Percentiles rank a stretch among this genome's conserved stretches.
Conservation (phyloP, 1,140 invertebrate genomes). For the Bombus sylvicola region DNA sequence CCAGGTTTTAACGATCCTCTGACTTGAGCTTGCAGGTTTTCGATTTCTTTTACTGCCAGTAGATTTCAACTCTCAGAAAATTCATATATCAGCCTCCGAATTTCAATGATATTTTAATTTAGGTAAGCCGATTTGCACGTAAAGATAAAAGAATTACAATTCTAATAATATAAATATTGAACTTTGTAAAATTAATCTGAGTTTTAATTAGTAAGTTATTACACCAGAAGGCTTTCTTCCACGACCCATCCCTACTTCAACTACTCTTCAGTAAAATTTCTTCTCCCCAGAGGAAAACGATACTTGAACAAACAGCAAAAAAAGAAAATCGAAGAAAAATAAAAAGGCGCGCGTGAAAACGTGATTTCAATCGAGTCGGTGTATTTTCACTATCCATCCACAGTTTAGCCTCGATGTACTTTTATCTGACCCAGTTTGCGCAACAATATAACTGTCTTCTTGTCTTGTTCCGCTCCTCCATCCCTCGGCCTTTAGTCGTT, state of each 20-base stretch:
- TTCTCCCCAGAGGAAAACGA: not conserved
- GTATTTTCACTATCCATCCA: slow-evolving; percentile 5
- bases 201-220: too few relatives aligned
- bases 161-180: too few relatives aligned
- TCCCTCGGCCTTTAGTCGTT: not conserved
- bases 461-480: not conserved
- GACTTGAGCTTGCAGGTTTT: not conserved
- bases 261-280: too few relatives aligned
- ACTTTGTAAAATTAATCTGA: too few relatives aligned
- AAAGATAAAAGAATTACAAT: too few relatives aligned
- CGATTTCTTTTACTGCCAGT: not conserved
- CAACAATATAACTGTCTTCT: slow-evolving; percentile 26
- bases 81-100: not conserved
- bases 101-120: not conserved
- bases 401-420: slow-evolving; percentile 17
- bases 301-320: not conserved
- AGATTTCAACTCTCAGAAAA: too few relatives aligned
- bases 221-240: not conserved
- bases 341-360: not conserved
- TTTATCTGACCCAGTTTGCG: slow-evolving; percentile 32
- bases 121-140: too few relatives aligned
- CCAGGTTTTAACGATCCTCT: not conserved
- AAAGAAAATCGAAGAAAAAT: not conserved
- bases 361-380: not conserved
- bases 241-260: not conserved